Evolutionary conservation across 2,888 invertebrate genomes (phyloP).

Genomic region (Nymphalis urticae): DNA sequence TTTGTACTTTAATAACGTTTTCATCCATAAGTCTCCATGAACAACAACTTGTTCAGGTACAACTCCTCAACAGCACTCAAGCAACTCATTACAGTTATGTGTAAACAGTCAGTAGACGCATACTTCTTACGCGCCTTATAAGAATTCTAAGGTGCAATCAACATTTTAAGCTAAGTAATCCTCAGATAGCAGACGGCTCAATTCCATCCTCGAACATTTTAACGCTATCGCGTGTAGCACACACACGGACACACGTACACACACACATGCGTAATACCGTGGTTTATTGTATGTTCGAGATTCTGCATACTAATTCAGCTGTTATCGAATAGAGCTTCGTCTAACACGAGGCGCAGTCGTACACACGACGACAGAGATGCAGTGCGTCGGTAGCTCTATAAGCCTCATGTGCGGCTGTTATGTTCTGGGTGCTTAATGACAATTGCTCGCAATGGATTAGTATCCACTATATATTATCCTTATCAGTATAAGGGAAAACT

Average conservation of each 20-base stretch:
- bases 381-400: not conserved
- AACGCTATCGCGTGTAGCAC: constrained; percentile 13
- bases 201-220: not conserved
- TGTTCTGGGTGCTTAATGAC: too few relatives aligned
- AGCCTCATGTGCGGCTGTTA: too few relatives aligned
- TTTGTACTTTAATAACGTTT: too few relatives aligned
- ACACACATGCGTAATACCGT: not conserved
- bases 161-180: not conserved
- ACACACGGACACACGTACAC: not conserved
- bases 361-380: not conserved
- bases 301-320: constrained; percentile 18
- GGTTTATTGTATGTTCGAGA: constrained; percentile 11
- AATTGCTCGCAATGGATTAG: too few relatives aligned
- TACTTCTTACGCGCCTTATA: not conserved
- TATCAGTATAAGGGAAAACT: too few relatives aligned
- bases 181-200: not conserved
- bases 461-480: too few relatives aligned
- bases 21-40: too few relatives aligned
- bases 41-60: too few relatives aligned
- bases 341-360: not conserved
- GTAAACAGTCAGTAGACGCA: too few relatives aligned
- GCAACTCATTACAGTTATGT: too few relatives aligned
- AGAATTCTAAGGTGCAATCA: not conserved
- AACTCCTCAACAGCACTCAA: too few relatives aligned
- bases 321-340: constrained; percentile 12